Evolutionary conservation across 2,113 vertebrate species (phyloP).

Genomic region (Martes martes): DNA sequence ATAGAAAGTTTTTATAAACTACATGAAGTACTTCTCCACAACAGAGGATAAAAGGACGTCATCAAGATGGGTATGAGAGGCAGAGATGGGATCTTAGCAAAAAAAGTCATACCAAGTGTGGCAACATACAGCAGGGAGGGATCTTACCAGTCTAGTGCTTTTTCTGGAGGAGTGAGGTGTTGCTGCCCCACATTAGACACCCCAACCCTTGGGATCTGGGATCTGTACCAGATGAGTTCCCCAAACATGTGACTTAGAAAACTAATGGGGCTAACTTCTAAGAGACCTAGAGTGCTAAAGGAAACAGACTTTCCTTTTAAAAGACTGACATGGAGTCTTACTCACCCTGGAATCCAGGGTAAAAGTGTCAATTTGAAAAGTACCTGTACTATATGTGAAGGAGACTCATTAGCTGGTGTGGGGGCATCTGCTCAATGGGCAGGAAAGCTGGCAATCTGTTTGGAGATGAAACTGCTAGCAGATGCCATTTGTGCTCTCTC

Average conservation of each 20-base stretch:
- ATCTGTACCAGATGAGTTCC: neutral
- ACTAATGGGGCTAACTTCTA: neutral
- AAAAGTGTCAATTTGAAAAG: neutral
- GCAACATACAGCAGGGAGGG: neutral
- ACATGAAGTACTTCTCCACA: neutral
- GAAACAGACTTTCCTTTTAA: neutral
- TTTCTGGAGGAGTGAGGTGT: neutral
- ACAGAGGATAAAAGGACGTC: neutral
- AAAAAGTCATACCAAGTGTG: neutral
- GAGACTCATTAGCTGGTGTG: neutral
- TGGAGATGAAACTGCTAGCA: neutral
- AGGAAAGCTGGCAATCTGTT: neutral
- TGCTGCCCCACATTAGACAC: neutral
- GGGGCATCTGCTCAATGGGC: neutral
- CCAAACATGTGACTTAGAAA: neutral
- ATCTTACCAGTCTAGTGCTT: neutral
- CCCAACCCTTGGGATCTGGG: neutral
- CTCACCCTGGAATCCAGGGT: neutral
- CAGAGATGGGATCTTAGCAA: neutral
- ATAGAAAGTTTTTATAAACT: neutral
- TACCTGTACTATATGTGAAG: neutral
- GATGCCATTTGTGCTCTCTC: neutral
- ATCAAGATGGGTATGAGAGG: neutral
- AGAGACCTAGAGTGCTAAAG: neutral
- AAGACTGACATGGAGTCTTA: neutral